phyloP scores from a whole-genome alignment of 2,113 vertebrate genomes.

The Limanda limanda region DNA sequence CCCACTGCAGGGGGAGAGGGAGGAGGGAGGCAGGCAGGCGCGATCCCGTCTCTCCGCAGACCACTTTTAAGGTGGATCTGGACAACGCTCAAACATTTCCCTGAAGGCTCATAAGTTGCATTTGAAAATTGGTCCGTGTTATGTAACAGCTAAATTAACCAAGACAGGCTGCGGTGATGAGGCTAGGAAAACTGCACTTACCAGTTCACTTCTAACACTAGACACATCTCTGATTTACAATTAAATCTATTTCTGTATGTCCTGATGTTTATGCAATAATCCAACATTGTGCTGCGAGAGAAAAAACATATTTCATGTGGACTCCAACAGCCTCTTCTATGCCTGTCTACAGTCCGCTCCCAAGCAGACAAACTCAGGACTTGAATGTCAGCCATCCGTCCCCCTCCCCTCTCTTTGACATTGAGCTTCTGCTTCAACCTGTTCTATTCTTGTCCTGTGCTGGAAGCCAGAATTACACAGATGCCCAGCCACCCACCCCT shows the following conservation, averaged over 20 bases:
- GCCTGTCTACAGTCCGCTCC: constrained; percentile 20
- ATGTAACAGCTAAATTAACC: constrained; percentile 42
- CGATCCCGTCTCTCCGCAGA: constrained; percentile 45
- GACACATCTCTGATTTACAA: not conserved
- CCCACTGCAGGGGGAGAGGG: constrained; percentile 72
- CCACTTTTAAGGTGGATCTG: constrained; percentile 80
- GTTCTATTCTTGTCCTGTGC: constrained; percentile 72
- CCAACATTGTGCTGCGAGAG: not conserved
- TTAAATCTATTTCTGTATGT: not conserved
- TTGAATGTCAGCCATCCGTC: constrained; percentile 57
- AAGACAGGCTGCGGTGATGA: not conserved
- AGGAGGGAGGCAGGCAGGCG: constrained; percentile 57
- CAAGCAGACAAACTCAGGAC: constrained; percentile 37
- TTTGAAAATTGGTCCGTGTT: constrained; percentile 41
- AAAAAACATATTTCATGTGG: constrained; percentile 12
- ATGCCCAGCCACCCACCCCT: constrained; percentile 52
- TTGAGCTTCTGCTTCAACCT: constrained; percentile 65
- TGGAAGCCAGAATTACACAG: constrained; percentile 69
- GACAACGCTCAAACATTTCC: constrained; percentile 42
- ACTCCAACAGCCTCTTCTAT: constrained; percentile 4
- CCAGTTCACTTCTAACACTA: not conserved
- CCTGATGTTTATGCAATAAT: not conserved
- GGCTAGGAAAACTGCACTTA: constrained; percentile 1
- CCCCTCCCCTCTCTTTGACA: constrained; percentile 60
- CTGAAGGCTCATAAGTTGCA: constrained; percentile 1